A percentile compares a stretch with the other conserved stretches of the same genome.
phyloP scores from a whole-genome alignment of 2,888 invertebrate species.

The Drosophila mettleri region DNA sequence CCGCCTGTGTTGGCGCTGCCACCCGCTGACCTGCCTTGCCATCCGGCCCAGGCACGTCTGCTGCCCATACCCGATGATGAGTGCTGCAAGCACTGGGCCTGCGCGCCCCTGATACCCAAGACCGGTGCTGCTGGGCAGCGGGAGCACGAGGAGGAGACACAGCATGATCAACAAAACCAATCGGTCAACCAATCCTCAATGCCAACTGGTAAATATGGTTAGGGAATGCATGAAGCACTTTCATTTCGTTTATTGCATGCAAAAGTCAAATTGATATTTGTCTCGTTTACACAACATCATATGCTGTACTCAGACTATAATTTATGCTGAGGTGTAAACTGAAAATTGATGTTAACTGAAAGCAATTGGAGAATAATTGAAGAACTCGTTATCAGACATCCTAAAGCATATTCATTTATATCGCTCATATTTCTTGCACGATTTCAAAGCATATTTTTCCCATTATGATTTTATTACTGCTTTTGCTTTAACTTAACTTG shows the following conservation, averaged over 20 bases:
- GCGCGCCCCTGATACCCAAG: conserved; percentile 85
- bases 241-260: conserved; percentile 42
- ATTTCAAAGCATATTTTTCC: conserved; percentile 35
- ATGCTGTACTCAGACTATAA: neutral
- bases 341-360: conserved; percentile 17
- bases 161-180: conserved; percentile 18
- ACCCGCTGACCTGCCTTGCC: conserved; percentile 90
- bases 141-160: conserved; percentile 24
- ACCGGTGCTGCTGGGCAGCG: conserved; percentile 27
- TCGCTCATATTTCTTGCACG: conserved; percentile 49
- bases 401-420: conserved; percentile 34
- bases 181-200: conserved; percentile 12
- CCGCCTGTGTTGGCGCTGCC: conserved; percentile 91
- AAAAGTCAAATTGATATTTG: neutral
- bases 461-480: conserved; percentile 45
- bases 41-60: conserved; percentile 88
- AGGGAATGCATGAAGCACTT: conserved; percentile 18
- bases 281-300: neutral
- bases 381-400: conserved; percentile 20
- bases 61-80: conserved; percentile 90
- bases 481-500: conserved; percentile 52
- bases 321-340: conserved; percentile 15
- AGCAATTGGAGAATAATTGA: conserved; percentile 29
- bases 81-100: conserved; percentile 93
- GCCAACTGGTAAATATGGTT: conserved; percentile 76